phyloP scores from a whole-genome alignment of 1,140 invertebrate genomes.

The Proctacanthus coquilletti region DNA sequence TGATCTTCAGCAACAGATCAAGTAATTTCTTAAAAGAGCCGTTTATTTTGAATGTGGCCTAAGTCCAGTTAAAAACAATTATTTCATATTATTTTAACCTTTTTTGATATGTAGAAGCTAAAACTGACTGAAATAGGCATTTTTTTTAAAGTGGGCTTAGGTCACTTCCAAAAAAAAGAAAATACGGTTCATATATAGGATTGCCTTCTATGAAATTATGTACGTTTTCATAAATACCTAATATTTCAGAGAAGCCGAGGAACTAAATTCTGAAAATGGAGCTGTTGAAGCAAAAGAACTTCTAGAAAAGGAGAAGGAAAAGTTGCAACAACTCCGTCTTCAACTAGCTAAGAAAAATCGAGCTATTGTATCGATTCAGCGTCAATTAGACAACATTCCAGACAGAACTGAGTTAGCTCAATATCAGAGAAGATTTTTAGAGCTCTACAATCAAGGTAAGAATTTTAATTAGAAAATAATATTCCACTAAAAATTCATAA shows the following conservation, averaged over 20 bases:
- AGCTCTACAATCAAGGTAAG: conserved; percentile 88
- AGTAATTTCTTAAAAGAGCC: conserved; percentile 28
- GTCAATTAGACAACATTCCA: conserved; percentile 81
- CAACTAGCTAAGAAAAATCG: conserved; percentile 68
- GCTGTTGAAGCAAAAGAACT: conserved; percentile 32
- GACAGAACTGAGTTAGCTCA: conserved; percentile 82
- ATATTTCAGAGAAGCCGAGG: conserved; percentile 34
- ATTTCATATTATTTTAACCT: neutral
- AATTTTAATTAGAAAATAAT: conserved; percentile 3
- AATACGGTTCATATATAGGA: too few relatives aligned
- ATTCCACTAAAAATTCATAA: conserved; percentile 2
- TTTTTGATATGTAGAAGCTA: too few relatives aligned
- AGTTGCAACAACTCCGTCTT: conserved; percentile 32
- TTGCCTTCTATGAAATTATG: too few relatives aligned
- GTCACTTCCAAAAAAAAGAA: too few relatives aligned
- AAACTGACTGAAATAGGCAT: too few relatives aligned
- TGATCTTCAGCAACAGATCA: conserved; percentile 38
- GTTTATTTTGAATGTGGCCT: neutral
- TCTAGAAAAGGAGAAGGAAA: conserved; percentile 40
- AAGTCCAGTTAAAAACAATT: neutral
- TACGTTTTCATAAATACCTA: too few relatives aligned
- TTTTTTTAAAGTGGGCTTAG: neutral
- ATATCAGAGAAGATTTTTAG: conserved; percentile 88
- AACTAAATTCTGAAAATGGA: conserved; percentile 30
- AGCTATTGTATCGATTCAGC: conserved; percentile 57